Conservation (phyloP, 2,797 vertebrate genomes). For the Salarias fasciatus region DNA sequence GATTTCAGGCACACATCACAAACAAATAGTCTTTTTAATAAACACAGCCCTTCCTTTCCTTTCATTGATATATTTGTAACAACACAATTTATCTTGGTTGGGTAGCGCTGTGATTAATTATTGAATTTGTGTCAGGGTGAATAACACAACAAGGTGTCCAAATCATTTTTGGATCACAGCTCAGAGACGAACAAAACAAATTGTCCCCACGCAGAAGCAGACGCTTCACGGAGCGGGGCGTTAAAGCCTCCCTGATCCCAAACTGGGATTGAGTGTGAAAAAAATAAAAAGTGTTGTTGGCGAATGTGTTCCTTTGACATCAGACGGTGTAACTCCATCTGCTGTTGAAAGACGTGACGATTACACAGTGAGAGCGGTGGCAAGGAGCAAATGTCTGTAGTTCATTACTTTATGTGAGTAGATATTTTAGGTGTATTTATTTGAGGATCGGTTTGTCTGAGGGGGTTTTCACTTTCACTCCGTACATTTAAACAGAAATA, state of each 20-base stretch:
- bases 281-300: neutral
- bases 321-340: neutral
- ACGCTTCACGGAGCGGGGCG: conserved; percentile 2
- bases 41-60: conserved; percentile 40
- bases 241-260: neutral
- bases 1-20: conserved; percentile 18
- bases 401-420: too few species aligned
- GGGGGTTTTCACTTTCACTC: too few species aligned
- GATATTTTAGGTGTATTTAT: too few species aligned
- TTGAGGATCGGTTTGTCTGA: too few species aligned
- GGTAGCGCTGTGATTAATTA: conserved; percentile 48
- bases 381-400: too few species aligned
- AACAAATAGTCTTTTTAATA: conserved; percentile 52
- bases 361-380: neutral
- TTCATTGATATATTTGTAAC: conserved; percentile 32
- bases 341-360: neutral
- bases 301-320: neutral
- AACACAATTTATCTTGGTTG: conserved; percentile 36
- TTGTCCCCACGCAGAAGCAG: conserved; percentile 13
- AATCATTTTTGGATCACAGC: conserved; percentile 36
- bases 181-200: conserved; percentile 30
- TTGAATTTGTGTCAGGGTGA: conserved; percentile 57
- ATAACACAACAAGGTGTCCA: conserved; percentile 39
- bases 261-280: neutral
- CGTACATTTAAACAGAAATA: neutral